Evolutionary conservation across 2,113 vertebrate genomes (phyloP).

Genomic region (Protomyctophum bolini): DNA sequence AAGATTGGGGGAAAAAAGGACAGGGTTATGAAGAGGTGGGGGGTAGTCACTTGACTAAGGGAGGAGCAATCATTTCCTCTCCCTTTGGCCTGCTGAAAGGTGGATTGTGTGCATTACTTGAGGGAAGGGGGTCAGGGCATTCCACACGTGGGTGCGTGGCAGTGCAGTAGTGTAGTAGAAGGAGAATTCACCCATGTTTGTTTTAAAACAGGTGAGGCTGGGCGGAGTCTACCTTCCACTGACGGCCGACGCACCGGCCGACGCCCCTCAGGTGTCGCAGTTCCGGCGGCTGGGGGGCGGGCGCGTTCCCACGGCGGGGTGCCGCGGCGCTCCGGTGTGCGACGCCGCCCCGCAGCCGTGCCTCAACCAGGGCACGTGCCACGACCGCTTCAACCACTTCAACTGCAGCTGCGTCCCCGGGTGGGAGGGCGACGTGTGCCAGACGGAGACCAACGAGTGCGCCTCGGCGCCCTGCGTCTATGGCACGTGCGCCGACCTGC

Average conservation of each 20-base stretch:
- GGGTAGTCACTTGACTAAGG: too few species aligned
- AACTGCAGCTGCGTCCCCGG: constrained; percentile 82
- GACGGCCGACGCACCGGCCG: constrained; percentile 25
- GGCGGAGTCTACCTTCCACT: constrained; percentile 88
- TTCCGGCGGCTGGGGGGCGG: constrained; percentile 68
- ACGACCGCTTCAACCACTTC: constrained; percentile 87
- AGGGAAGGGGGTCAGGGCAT: too few species aligned
- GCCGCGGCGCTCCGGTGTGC: constrained; percentile 81
- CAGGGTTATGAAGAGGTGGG: too few species aligned
- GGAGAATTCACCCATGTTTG: too few species aligned
- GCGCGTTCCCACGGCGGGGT: constrained; percentile 75
- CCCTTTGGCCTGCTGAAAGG: too few species aligned
- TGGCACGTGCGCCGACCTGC: constrained; percentile 80
- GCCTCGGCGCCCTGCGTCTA: constrained; percentile 80
- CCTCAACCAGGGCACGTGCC: constrained; percentile 81
- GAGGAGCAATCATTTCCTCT: too few species aligned
- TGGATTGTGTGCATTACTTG: too few species aligned
- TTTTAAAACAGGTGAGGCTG: constrained; percentile 66
- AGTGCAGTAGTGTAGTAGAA: too few species aligned
- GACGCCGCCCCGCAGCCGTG: constrained; percentile 78
- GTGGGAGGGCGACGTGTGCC: constrained; percentile 85
- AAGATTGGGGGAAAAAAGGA: too few species aligned
- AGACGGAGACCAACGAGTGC: constrained; percentile 83
- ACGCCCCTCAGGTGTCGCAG: constrained; percentile 70
- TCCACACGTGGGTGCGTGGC: too few species aligned